Base-by-base conservation (phyloP, 2,888 invertebrate genomes). In the Parnassius glacialis region DNA sequence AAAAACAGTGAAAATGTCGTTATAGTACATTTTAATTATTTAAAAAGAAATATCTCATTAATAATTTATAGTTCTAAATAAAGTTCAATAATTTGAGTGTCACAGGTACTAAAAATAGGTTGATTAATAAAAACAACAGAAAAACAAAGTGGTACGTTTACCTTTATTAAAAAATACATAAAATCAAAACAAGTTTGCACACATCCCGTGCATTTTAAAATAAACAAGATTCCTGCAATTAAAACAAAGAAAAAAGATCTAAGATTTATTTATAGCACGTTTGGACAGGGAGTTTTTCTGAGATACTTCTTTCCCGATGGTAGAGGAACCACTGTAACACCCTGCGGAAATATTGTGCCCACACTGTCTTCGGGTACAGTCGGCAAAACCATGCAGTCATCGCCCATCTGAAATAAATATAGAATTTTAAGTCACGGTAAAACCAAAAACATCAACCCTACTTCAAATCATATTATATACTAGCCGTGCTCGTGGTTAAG, bases 361-460 rank as follows among this genome's bases (percentile, higher is more conserved):
- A 95, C 92, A 73, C 98, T 95, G 16, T 94, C 94, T 7, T 94
- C 93, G 1, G 94, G 90, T 0, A 98, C 90, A 1, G 94, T 93
- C 1, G 99, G 99, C 66, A 97, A 90, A 43, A 99, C 95, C 98
- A 99, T 98, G 70, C 97, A 97, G 34, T 94, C 93, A 3, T 94
- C 95, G 9, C 98, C 98, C 79, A 92, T 88, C 96, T 97, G 81
- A 47, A 93, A 92, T 68, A 64, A n/a, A 45, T 45, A 45, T 12
- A 3, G 7, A 34, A 34, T 34, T 34, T 34, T 34, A 7, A 7
- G 34, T 34, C 34, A 34, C 2, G 25, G 3, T 3, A 25, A 25
- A 25, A 25, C 25, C 25, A 25, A 7, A 25, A 25, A 25, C 25
- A 25, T 3, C 2, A 25, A 3, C 3, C 25, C 25, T 25, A 25